These are phyloP conservation scores for Bradysia coprophila DNA, from an alignment of 1,140 invertebrate species.

Conservation along the genomic window DNA sequence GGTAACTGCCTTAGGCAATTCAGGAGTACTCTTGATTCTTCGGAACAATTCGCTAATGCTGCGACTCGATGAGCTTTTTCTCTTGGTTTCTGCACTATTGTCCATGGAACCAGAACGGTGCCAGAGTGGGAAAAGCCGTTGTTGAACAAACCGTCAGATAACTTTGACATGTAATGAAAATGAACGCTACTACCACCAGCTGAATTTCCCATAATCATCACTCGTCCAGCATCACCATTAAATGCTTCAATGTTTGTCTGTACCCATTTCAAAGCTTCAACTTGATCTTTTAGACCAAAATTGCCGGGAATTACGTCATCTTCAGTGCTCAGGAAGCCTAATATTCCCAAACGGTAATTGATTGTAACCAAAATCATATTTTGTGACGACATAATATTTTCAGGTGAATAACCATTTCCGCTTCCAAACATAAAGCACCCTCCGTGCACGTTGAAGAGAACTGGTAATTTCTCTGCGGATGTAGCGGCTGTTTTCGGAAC, in stretches of 20 bases:
- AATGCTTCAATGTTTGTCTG: slow-evolving; percentile 30
- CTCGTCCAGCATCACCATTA: slow-evolving; percentile 30
- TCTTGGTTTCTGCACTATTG: no score
- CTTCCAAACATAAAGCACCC: slow-evolving; percentile 37
- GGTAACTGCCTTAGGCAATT: no score
- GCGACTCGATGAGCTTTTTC: no score
- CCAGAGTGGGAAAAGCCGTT: neutral
- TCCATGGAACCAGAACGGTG: neutral
- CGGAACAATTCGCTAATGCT: no score
- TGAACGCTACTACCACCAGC: slow-evolving; percentile 24
- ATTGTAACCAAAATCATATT: slow-evolving; percentile 45
- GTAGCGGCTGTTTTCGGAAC: neutral
- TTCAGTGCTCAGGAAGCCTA: slow-evolving; percentile 36
- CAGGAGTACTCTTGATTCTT: no score
- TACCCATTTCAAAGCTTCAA: slow-evolving; percentile 36
- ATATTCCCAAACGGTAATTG: slow-evolving; percentile 43
- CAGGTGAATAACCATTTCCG: slow-evolving; percentile 29
- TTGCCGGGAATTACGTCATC: slow-evolving; percentile 34
- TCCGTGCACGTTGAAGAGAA: slow-evolving; percentile 47
- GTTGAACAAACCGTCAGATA: no score
- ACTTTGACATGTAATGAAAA: no score
- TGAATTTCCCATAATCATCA: slow-evolving; percentile 30
- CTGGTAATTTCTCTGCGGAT: slow-evolving; percentile 22
- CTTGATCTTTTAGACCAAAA: slow-evolving; percentile 39
- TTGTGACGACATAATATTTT: slow-evolving; percentile 40